Conservation (phyloP, 1,140 invertebrate species). For the Drosophila rufa region DNA sequence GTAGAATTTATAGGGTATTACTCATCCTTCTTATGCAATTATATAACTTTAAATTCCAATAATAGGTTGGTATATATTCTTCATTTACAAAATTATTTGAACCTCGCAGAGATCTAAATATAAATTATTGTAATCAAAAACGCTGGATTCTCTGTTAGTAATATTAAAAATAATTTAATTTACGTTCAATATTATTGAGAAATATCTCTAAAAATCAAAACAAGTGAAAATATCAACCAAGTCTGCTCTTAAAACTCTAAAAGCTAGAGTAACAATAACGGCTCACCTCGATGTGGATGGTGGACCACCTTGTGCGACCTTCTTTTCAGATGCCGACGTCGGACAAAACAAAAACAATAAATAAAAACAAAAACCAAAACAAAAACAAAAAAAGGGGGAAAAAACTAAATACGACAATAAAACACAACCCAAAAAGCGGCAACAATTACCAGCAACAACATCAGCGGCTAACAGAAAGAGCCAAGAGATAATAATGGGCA, state of each 20-base stretch:
- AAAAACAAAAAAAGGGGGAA: conserved; percentile 12
- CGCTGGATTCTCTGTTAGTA: too few species aligned
- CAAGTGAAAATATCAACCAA: background rate
- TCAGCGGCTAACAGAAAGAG: conserved; percentile 43
- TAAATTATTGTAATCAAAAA: too few species aligned
- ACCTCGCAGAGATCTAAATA: background rate
- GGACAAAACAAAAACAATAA: conserved; percentile 42
- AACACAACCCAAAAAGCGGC: conserved; percentile 60
- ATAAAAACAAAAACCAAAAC: conserved; percentile 45
- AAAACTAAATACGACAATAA: conserved; percentile 49
- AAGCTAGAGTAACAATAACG: conserved; percentile 42
- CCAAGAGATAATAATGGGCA: conserved; percentile 74
- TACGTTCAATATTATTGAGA: too few species aligned
- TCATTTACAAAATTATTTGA: background rate
- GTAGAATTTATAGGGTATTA: too few species aligned
- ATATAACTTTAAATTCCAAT: too few species aligned
- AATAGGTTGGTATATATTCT: too few species aligned
- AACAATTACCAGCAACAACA: conserved; percentile 76
- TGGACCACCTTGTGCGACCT: conserved; percentile 81
- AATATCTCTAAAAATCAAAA: background rate
- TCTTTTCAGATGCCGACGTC: conserved; percentile 73
- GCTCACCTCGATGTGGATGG: conserved; percentile 62
- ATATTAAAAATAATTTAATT: background rate
- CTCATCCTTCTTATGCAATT: too few species aligned
- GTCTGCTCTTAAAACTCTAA: background rate